phyloP scores from a whole-genome alignment of 2,888 invertebrate species.

The Hirtodrosophila alboralis region DNA sequence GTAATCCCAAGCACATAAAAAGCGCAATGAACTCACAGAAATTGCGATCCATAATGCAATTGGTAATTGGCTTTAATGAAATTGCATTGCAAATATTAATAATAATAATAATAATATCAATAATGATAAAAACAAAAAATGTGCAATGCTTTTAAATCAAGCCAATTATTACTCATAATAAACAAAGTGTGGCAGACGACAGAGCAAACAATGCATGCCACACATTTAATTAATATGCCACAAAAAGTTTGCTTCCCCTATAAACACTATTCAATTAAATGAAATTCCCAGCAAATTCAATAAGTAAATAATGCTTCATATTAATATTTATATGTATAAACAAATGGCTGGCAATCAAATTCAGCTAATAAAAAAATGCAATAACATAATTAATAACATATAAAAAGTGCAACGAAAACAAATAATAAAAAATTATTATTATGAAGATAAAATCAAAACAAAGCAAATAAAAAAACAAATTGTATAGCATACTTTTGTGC shows the following conservation, averaged over 20 bases:
- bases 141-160: slow-evolving; percentile 34
- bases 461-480: slow-evolving; percentile 21
- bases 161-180: slow-evolving; percentile 23
- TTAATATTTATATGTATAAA: no score
- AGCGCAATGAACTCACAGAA: slow-evolving; percentile 49
- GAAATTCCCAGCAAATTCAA: slow-evolving; percentile 21
- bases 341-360: slow-evolving; percentile 22
- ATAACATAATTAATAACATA: slow-evolving; percentile 68
- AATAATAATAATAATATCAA: slow-evolving; percentile 47
- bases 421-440: slow-evolving; percentile 34
- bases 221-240: slow-evolving; percentile 42
- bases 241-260: slow-evolving; percentile 7
- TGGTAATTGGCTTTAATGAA: slow-evolving; percentile 2
- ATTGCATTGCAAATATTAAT: slow-evolving; percentile 68
- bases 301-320: slow-evolving; percentile 43
- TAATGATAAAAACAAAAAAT: no score
- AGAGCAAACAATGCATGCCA: slow-evolving; percentile 14
- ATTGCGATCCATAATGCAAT: slow-evolving; percentile 3
- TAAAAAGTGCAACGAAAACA: slow-evolving; percentile 33
- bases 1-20: slow-evolving; percentile 23
- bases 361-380: slow-evolving; percentile 61
- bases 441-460: slow-evolving; percentile 28
- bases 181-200: slow-evolving; percentile 25
- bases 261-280: slow-evolving; percentile 33
- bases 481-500: slow-evolving; percentile 59